A percentile compares a stretch with the other conserved stretches of the same genome.
These are phyloP conservation scores for Dicyrtoma fusca DNA, from an alignment of 2,888 invertebrate genomes.

Conservation along the genomic window DNA sequence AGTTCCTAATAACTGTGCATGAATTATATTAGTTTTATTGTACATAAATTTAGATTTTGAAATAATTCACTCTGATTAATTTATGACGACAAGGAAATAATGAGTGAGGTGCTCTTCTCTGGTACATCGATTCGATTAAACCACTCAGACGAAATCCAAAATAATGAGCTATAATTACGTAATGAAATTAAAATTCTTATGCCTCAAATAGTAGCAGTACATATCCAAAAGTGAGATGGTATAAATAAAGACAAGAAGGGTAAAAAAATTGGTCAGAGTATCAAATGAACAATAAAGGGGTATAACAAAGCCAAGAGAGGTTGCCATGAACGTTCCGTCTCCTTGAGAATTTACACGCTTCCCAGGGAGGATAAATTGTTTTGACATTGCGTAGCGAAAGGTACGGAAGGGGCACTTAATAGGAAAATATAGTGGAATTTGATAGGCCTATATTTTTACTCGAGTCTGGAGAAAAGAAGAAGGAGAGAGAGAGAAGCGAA, in stretches of 20 bases:
- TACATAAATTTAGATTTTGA: too few relatives aligned
- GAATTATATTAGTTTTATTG: too few relatives aligned
- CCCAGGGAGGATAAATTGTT: constrained; percentile 44
- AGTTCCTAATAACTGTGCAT: too few relatives aligned
- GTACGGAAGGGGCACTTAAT: constrained; percentile 35
- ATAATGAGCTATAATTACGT: too few relatives aligned
- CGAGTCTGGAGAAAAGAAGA: background rate
- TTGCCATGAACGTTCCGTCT: constrained; percentile 7
- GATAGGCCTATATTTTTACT: constrained; percentile 41
- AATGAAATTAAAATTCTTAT: too few relatives aligned
- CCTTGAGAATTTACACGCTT: constrained; percentile 44
- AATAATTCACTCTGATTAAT: too few relatives aligned
- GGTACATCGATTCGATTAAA: too few relatives aligned
- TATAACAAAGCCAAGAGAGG: constrained; percentile 6
- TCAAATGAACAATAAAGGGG: constrained; percentile 6
- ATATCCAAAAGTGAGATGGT: too few relatives aligned
- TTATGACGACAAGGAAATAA: too few relatives aligned
- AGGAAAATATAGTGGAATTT: constrained; percentile 43
- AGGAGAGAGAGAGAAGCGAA: constrained; percentile 5
- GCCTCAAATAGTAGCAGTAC: too few relatives aligned
- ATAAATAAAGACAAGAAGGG: background rate
- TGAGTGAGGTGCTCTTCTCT: too few relatives aligned
- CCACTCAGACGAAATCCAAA: too few relatives aligned
- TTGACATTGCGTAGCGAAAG: constrained; percentile 41
- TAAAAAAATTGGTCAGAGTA: background rate